phyloP scores from a whole-genome alignment of 2,888 invertebrate genomes.

The Heliconius cydno region DNA sequence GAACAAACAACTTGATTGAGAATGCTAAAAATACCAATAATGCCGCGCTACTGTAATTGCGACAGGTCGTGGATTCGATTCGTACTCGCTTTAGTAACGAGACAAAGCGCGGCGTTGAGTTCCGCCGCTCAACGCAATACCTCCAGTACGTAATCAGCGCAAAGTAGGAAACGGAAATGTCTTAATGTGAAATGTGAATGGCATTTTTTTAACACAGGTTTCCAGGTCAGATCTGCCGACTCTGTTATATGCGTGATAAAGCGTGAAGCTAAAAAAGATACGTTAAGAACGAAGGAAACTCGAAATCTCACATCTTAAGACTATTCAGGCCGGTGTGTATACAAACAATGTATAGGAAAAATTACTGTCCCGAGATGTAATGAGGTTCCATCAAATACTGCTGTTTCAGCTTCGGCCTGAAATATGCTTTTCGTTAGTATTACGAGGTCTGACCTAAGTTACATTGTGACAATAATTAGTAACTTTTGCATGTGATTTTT shows the following conservation, averaged over 20 bases:
- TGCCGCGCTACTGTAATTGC: not conserved
- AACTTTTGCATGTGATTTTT: not conserved
- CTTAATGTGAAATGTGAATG: no score
- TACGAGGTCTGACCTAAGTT: not conserved
- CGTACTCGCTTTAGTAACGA: no score
- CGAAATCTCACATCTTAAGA: not conserved
- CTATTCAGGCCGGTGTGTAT: not conserved
- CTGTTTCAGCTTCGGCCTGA: slow-evolving; percentile 11
- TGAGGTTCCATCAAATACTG: not conserved
- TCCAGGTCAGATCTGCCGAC: no score
- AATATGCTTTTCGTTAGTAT: slow-evolving; percentile 1
- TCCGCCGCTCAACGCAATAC: no score
- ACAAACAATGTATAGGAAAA: not conserved
- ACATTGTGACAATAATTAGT: not conserved
- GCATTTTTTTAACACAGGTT: no score
- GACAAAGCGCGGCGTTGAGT: no score
- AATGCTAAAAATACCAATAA: not conserved
- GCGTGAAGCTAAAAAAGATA: not conserved
- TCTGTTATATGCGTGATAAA: no score
- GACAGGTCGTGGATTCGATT: no score
- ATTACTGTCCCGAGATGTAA: slow-evolving; percentile 1
- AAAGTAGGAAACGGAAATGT: no score
- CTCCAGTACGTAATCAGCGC: no score
- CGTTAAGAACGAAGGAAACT: not conserved
- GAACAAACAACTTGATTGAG: no score